phyloP scores from a whole-genome alignment of 2,797 vertebrate species.

The Remorina albescens region DNA sequence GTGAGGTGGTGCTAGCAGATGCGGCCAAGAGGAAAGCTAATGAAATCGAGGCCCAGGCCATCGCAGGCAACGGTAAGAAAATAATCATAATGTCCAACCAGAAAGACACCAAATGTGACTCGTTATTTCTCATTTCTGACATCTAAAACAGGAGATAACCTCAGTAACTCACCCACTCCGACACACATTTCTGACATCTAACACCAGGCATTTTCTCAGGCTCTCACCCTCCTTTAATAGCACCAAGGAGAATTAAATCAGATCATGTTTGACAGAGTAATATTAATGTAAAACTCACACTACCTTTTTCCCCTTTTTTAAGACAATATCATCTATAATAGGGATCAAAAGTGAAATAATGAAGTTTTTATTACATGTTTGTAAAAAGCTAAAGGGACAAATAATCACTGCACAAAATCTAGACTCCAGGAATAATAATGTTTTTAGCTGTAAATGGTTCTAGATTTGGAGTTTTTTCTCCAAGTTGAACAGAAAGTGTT shows the following conservation, averaged over 20 bases:
- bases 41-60: slow-evolving; percentile 90
- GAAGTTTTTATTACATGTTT: background rate
- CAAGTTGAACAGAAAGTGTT: slow-evolving; percentile 1
- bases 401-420: background rate
- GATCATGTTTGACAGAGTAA: slow-evolving; percentile 35
- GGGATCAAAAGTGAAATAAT: slow-evolving; percentile 3
- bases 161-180: slow-evolving; percentile 42
- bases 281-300: slow-evolving; percentile 11
- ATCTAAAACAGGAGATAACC: slow-evolving; percentile 69
- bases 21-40: slow-evolving; percentile 95
- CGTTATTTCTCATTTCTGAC: slow-evolving; percentile 48
- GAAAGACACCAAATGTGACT: slow-evolving; percentile 54
- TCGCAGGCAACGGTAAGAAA: slow-evolving; percentile 89
- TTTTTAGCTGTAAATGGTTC: background rate
- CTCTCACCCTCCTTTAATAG: slow-evolving; percentile 35
- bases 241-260: slow-evolving; percentile 39
- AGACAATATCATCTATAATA: background rate
- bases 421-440: background rate
- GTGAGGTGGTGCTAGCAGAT: slow-evolving; percentile 95
- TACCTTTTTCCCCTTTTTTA: slow-evolving; percentile 19
- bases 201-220: slow-evolving; percentile 38
- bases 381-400: background rate
- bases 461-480: background rate
- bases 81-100: slow-evolving; percentile 66
- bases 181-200: slow-evolving; percentile 48